Evolutionary conservation across 2,888 invertebrate species (phyloP).

Genomic region (Drosophila austrosaltans): DNA sequence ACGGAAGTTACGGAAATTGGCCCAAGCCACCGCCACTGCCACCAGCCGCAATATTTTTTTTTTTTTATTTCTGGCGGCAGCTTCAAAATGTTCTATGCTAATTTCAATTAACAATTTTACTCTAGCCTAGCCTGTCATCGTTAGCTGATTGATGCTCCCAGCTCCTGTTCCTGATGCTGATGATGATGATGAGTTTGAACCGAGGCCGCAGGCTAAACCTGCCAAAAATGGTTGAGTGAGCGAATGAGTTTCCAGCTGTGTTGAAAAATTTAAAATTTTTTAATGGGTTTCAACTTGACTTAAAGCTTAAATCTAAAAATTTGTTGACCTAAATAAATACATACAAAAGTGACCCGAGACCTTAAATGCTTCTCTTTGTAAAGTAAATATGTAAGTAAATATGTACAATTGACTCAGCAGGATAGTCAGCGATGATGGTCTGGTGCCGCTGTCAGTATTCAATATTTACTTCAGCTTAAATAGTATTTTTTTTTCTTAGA

Average conservation of each 20-base stretch:
- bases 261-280: no score
- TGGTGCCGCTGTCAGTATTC: not conserved
- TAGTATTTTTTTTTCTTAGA: not conserved
- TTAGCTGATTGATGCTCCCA: slow-evolving; percentile 9
- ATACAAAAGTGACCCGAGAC: not conserved
- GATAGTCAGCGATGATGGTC: slow-evolving; percentile 1
- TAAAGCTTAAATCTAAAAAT: not conserved
- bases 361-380: not conserved
- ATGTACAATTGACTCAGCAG: slow-evolving; percentile 8
- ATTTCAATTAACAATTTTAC: slow-evolving; percentile 70
- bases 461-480: slow-evolving; percentile 7
- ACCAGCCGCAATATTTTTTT: slow-evolving; percentile 38
- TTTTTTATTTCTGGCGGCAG: slow-evolving; percentile 26
- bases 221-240: not conserved
- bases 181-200: slow-evolving; percentile 3
- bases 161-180: not conserved
- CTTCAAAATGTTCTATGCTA: slow-evolving; percentile 61
- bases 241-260: not conserved
- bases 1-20: slow-evolving; percentile 31
- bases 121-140: slow-evolving; percentile 23
- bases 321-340: not conserved
- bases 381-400: slow-evolving; percentile 5
- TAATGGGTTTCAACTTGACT: not conserved
- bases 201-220: not conserved
- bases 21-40: slow-evolving; percentile 29